Conservation (phyloP, 2,797 vertebrate species). For the Anguilla anguilla region DNA sequence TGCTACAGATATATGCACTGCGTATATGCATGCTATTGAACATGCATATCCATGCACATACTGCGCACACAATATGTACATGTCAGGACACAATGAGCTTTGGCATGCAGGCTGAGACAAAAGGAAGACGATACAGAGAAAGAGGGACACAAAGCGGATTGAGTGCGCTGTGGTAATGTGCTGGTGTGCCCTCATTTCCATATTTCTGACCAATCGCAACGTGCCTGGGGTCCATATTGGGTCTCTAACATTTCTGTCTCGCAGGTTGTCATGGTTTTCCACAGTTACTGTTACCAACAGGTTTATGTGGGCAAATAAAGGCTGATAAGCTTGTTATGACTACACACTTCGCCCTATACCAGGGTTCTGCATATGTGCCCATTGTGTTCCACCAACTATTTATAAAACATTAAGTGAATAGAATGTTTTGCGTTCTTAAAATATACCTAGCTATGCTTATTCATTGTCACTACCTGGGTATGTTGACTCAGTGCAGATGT, state of each 20-base stretch:
- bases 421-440: too few relatives aligned
- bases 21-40: not conserved
- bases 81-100: not conserved
- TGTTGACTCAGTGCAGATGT: too few relatives aligned
- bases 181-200: not conserved
- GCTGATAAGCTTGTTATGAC: not conserved
- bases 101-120: not conserved
- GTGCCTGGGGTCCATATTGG: not conserved
- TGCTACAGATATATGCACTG: not conserved
- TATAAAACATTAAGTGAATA: too few relatives aligned
- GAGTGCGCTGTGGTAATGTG: not conserved
- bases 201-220: conserved; percentile 1
- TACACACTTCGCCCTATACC: not conserved
- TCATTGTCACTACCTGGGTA: too few relatives aligned
- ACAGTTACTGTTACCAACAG: not conserved
- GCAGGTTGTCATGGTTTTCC: not conserved
- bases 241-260: not conserved
- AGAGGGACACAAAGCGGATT: not conserved
- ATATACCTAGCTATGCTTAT: too few relatives aligned
- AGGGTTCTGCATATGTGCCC: not conserved
- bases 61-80: not conserved
- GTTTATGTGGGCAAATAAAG: not conserved
- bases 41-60: not conserved
- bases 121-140: not conserved
- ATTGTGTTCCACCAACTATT: not conserved